Evolutionary conservation across 37 sponge, comb jelly and placozoan species (phyloP), one percentile per base, ranked within the genome.

Genomic region (Axinella damicornis): DNA sequence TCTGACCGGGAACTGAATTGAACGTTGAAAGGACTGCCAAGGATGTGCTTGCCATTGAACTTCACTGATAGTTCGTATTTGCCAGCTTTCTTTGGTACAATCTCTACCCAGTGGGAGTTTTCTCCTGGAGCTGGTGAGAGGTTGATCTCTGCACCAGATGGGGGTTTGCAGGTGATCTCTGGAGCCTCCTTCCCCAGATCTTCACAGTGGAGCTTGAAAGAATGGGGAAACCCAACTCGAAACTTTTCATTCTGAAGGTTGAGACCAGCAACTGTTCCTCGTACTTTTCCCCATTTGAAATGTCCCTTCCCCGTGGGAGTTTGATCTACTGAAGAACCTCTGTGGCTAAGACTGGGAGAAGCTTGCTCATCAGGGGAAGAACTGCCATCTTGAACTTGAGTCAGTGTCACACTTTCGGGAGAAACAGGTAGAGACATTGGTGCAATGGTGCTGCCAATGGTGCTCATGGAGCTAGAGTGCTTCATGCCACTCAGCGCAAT

Each of bases 191-290:
- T 64, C 0, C 94, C 94, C n/a, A 89, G 59, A 18, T 85, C 90
- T 5, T 93, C 90, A 79, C 90, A 86, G 75, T 93, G 86, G 31
- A 89, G 82, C 38, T 93, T 93, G 69, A 89, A 89, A 33, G 83
- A 78, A 52, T 77, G 66, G 17, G 83, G 68, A 38, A 62, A 71
- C 16, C 90, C 94, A 59, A 93, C 87, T 16, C 81, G 31, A 71
- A 89, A 93, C 21, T 54, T 67, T 21, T 74, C 77, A 40, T 57
- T 57, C 0, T 79, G 73, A 5, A 93, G 74, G 60, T 93, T 80
- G 4, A 93, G 76, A 5, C 94, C 90, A 36, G 75, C 38, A 2
- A 92, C 56, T 32, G 57, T 75, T 5, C 36, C 59, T 2, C 35
- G 27, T 30, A 57, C 65, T 31, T 40, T 35, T 5, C 72, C 77